Percentiles rank a stretch among this genome's conserved stretches.
phyloP scores from a whole-genome alignment of 2,888 invertebrate genomes.

The Rotaria magnacalcarata region DNA sequence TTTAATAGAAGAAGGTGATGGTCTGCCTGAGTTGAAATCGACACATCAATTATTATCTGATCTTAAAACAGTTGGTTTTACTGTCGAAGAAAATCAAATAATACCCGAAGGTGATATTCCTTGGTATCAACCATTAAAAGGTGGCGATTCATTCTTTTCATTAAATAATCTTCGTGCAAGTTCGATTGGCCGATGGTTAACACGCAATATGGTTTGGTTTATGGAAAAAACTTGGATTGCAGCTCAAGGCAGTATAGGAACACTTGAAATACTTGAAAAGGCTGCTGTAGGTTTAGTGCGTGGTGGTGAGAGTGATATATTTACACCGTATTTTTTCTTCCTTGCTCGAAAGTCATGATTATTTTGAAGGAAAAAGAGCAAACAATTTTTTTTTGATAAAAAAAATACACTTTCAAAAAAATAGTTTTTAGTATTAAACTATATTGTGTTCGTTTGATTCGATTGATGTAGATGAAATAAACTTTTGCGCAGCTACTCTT shows the following conservation, averaged over 20 bases:
- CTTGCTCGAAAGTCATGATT: conserved; percentile 47
- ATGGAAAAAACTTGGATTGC: conserved; percentile 47
- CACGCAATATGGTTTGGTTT: conserved; percentile 46
- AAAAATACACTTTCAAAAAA: too few species aligned
- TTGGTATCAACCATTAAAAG: conserved; percentile 47
- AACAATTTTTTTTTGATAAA: too few species aligned
- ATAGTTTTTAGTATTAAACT: background rate
- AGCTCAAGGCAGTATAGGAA: conserved; percentile 47
- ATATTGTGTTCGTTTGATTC: background rate
- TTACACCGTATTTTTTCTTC: conserved; percentile 48
- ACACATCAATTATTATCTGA: conserved; percentile 30
- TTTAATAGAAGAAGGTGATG: conserved; percentile 47
- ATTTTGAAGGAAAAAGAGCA: background rate
- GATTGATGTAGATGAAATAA: background rate
- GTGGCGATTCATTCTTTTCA: conserved; percentile 44
- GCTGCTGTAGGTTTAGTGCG: conserved; percentile 47
- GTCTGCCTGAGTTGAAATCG: conserved; percentile 47
- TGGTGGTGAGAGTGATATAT: conserved; percentile 48
- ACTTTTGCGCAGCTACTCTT: background rate
- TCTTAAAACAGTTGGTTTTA: conserved; percentile 47
- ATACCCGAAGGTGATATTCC: conserved; percentile 46
- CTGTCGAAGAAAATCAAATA: conserved; percentile 47
- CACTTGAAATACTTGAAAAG: conserved; percentile 47
- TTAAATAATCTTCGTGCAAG: conserved; percentile 47
- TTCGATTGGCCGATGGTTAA: conserved; percentile 47